phyloP scores from a whole-genome alignment of 1,140 invertebrate genomes.

The Neodiprion fabricii region DNA sequence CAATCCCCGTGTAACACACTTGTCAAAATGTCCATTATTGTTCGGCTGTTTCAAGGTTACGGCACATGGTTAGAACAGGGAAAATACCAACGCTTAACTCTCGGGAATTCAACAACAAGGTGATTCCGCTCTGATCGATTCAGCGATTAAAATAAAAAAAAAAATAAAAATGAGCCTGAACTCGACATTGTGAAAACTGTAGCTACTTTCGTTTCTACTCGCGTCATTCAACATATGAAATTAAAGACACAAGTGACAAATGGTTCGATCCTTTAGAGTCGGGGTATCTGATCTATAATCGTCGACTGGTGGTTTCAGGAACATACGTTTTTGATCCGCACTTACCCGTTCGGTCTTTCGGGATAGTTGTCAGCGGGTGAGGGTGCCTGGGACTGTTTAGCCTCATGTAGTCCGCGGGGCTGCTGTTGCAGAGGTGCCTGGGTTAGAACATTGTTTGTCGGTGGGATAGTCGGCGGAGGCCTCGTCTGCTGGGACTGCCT shows the following conservation, averaged over 20 bases:
- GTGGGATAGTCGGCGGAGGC: slow-evolving; percentile 13
- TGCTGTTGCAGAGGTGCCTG: slow-evolving; percentile 21
- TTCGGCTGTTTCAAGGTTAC: too few relatives aligned
- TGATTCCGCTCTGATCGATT: too few relatives aligned
- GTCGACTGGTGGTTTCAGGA: neutral
- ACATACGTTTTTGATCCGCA: neutral
- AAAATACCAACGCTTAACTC: too few relatives aligned
- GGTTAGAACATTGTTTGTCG: neutral
- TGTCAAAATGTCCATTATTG: too few relatives aligned
- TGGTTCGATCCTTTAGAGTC: too few relatives aligned
- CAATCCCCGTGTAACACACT: too few relatives aligned
- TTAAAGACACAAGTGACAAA: neutral
- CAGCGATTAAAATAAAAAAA: too few relatives aligned
- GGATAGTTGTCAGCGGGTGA: slow-evolving; percentile 40
- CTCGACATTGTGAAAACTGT: neutral
- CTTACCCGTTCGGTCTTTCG: slow-evolving; percentile 44
- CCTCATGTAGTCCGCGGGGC: slow-evolving; percentile 26
- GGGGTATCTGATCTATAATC: too few relatives aligned
- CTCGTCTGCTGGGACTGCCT: slow-evolving; percentile 28
- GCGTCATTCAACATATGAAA: neutral
- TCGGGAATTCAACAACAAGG: too few relatives aligned
- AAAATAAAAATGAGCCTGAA: too few relatives aligned
- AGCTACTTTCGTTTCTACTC: neutral
- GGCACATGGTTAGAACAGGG: too few relatives aligned
- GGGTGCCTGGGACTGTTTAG: slow-evolving; percentile 12